A percentile compares a stretch with the other conserved stretches of the same genome.
phyloP scores from a whole-genome alignment of 2,888 invertebrate genomes.

The Limnephilus lunatus region DNA sequence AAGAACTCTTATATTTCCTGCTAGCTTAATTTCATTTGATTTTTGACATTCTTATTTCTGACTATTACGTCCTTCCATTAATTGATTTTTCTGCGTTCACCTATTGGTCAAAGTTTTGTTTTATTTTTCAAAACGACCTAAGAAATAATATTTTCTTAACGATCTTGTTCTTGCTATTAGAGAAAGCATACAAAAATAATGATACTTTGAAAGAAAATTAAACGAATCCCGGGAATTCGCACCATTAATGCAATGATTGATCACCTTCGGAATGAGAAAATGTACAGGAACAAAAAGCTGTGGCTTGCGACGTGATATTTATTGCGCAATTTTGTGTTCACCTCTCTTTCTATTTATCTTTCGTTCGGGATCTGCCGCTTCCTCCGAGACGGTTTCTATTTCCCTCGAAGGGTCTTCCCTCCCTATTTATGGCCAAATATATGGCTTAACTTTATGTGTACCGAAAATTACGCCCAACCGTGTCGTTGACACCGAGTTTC shows the following conservation, averaged over 20 bases:
- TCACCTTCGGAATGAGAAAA: neutral
- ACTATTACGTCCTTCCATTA: neutral
- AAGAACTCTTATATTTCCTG: no score
- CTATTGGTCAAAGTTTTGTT: no score
- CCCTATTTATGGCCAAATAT: neutral
- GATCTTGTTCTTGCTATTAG: neutral
- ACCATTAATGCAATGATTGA: conserved; percentile 12
- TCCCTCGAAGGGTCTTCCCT: conserved; percentile 5
- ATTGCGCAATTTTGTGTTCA: conserved; percentile 32
- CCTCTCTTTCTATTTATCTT: conserved; percentile 14
- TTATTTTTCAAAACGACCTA: neutral
- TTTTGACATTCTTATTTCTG: neutral
- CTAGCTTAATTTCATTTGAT: no score
- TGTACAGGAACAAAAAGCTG: conserved; percentile 24
- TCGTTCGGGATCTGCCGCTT: neutral
- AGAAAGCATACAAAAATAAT: neutral
- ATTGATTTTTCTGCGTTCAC: neutral
- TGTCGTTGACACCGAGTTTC: neutral
- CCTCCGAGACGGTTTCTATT: conserved; percentile 9
- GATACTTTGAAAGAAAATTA: conserved; percentile 8
- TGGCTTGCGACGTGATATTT: conserved; percentile 21
- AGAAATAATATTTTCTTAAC: neutral
- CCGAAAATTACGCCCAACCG: neutral
- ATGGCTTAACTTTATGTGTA: neutral
- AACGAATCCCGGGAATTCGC: conserved; percentile 7